These are phyloP conservation scores for Gibbula magus DNA, from an alignment of 2,888 invertebrate genomes.

Conservation along the genomic window DNA sequence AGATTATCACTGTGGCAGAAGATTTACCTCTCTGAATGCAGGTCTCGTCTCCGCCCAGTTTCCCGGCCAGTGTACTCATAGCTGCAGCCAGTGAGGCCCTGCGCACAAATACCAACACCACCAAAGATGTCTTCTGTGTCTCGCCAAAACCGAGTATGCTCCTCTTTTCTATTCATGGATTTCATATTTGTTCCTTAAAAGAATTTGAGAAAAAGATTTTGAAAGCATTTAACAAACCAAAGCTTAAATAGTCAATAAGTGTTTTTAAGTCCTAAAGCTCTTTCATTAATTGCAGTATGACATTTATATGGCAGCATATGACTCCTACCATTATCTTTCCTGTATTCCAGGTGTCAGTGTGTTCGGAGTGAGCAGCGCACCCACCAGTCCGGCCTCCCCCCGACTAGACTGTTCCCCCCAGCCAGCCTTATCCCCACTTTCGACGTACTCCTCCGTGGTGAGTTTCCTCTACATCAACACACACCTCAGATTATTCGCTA, in stretches of 20 bases:
- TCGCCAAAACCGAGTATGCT: constrained; percentile 44
- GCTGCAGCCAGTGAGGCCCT: constrained; percentile 65
- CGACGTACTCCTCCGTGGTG: neutral
- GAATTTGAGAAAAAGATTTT: too few relatives aligned
- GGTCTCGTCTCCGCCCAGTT: constrained; percentile 46
- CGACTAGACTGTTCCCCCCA: constrained; percentile 17
- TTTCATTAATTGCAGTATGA: too few relatives aligned
- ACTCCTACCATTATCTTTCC: too few relatives aligned
- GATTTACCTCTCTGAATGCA: neutral
- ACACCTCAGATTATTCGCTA: too few relatives aligned
- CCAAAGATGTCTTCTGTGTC: constrained; percentile 47
- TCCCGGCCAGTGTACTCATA: constrained; percentile 66
- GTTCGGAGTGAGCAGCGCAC: neutral
- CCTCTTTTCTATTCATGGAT: too few relatives aligned
- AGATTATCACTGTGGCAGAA: too few relatives aligned
- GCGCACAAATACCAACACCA: constrained; percentile 45
- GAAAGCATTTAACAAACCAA: too few relatives aligned
- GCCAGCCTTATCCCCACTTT: constrained; percentile 14
- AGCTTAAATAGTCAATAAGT: too few relatives aligned
- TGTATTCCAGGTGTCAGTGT: neutral
- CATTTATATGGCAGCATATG: too few relatives aligned
- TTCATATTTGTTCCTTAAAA: too few relatives aligned
- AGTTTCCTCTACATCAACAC: too few relatives aligned
- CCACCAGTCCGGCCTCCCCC: neutral
- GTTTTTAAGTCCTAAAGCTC: too few relatives aligned